Percentiles rank a stretch among this genome's conserved stretches.
Evolutionary conservation across 2,888 invertebrate genomes (phyloP).

Genomic region (Arctia plantaginis): DNA sequence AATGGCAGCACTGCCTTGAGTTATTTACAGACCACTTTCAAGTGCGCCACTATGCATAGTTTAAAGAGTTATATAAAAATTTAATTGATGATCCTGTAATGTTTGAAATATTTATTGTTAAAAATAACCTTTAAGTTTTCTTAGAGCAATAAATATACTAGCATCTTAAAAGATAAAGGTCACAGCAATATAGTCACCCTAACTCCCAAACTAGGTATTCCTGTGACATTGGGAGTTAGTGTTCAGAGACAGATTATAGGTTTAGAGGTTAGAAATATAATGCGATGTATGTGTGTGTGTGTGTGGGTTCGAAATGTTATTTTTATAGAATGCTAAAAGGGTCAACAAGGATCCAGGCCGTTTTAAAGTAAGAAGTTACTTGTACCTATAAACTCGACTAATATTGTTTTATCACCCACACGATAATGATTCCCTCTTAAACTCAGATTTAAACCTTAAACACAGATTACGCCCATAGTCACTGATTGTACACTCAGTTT

Average conservation of each 20-base stretch:
- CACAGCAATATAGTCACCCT: no score
- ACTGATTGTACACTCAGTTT: background rate
- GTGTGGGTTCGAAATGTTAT: no score
- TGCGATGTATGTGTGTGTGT: no score
- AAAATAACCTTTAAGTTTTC: no score
- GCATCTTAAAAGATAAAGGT: no score
- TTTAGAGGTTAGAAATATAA: no score
- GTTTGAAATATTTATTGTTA: no score
- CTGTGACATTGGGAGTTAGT: no score
- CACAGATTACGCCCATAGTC: background rate
- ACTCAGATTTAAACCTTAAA: background rate
- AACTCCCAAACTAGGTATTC: no score
- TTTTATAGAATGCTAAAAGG: background rate
- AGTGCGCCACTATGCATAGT: slow-evolving; percentile 36
- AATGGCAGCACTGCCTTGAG: slow-evolving; percentile 41
- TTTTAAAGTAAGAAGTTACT: background rate
- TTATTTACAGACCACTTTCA: slow-evolving; percentile 56
- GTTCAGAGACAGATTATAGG: no score
- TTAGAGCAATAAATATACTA: no score
- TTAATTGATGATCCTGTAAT: no score
- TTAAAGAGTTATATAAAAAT: slow-evolving; percentile 14
- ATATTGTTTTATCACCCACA: background rate
- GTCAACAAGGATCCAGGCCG: background rate
- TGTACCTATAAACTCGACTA: background rate
- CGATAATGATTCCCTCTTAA: background rate